These are phyloP conservation scores for Rutpela maculata DNA, from an alignment of 2,888 invertebrate species.

Conservation along the genomic window DNA sequence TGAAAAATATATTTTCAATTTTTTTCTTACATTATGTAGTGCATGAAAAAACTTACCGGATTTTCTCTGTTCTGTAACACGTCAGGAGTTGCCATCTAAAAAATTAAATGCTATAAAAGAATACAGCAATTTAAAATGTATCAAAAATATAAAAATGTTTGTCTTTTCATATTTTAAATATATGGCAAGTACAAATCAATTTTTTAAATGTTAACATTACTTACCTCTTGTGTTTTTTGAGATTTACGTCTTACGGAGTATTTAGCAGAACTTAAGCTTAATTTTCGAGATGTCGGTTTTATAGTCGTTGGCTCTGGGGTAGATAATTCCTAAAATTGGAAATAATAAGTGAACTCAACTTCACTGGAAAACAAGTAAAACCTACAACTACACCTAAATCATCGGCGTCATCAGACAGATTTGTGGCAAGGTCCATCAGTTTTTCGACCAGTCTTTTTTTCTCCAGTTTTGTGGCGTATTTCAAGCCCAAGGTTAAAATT, in stretches of 20 bases:
- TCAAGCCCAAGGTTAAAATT: slow-evolving; percentile 88
- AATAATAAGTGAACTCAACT: slow-evolving; percentile 13
- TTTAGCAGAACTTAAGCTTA: slow-evolving; percentile 48
- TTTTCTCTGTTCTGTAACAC: neutral
- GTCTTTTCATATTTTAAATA: too few relatives aligned
- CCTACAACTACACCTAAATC: slow-evolving; percentile 54
- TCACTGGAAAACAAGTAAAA: neutral
- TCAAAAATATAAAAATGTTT: too few relatives aligned
- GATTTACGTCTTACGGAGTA: slow-evolving; percentile 43
- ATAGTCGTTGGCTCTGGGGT: slow-evolving; percentile 42
- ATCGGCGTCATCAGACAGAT: slow-evolving; percentile 59
- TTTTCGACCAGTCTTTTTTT: slow-evolving; percentile 87
- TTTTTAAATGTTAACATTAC: neutral
- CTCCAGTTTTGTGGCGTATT: slow-evolving; percentile 88
- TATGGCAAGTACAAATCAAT: too few relatives aligned
- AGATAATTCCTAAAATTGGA: slow-evolving; percentile 47
- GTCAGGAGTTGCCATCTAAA: slow-evolving; percentile 15
- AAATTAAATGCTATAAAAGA: neutral
- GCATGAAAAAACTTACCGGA: slow-evolving; percentile 11
- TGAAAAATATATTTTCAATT: slow-evolving; percentile 29
- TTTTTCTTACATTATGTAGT: neutral
- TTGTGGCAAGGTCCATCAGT: slow-evolving; percentile 73
- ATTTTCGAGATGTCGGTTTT: slow-evolving; percentile 51
- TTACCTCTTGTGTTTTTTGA: slow-evolving; percentile 43
- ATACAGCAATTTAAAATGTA: neutral